phyloP scores from a whole-genome alignment of 2,888 invertebrate species.

The Crematogaster levior region DNA sequence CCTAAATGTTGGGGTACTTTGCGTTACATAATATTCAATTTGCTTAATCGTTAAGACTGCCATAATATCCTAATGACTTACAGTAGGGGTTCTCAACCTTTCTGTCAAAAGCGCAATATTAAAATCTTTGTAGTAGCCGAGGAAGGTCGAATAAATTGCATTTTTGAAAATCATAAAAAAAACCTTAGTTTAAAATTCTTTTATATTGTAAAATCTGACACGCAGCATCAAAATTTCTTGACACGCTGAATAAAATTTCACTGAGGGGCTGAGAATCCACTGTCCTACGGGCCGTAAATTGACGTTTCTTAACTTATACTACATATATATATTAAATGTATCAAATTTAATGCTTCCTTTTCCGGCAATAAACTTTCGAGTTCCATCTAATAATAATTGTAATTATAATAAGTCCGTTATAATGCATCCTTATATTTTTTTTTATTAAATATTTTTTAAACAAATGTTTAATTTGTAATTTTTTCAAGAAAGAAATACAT shows the following conservation, averaged over 20 bases:
- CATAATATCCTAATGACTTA: not conserved
- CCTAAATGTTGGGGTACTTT: not conserved
- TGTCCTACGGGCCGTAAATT: not conserved
- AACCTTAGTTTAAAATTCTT: not conserved
- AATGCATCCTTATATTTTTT: too few species aligned
- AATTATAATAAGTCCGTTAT: too few species aligned
- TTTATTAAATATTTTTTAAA: slow-evolving; percentile 1
- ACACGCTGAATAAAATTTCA: not conserved
- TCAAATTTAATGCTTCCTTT: not conserved
- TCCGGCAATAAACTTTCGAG: too few species aligned
- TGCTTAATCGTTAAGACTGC: not conserved
- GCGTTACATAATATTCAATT: slow-evolving; percentile 9
- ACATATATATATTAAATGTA: not conserved
- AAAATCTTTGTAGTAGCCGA: not conserved
- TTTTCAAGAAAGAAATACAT: not conserved
- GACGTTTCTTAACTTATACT: not conserved
- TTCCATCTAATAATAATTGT: too few species aligned
- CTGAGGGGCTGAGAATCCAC: not conserved
- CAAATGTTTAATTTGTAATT: too few species aligned
- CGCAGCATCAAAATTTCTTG: not conserved
- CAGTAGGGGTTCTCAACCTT: not conserved
- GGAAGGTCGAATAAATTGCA: not conserved
- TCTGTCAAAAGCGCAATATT: not conserved
- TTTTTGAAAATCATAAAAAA: not conserved
- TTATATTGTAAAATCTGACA: too few species aligned